phyloP scores from a whole-genome alignment of 2,797 vertebrate species.

The Falco novaeseelandiae region DNA sequence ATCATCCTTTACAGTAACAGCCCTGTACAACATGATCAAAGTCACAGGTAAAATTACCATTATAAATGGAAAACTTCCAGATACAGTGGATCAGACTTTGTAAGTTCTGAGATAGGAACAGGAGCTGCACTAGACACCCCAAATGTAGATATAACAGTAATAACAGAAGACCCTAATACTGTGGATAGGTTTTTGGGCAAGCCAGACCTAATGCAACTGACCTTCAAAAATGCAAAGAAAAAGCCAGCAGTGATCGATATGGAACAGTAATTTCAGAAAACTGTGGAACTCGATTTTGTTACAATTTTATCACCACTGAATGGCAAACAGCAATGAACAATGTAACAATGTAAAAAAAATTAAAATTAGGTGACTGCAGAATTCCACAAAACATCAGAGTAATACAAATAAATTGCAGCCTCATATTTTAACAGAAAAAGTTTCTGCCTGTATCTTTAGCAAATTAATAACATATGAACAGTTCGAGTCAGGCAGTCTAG shows the following conservation, averaged over 20 bases:
- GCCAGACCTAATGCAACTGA: not conserved
- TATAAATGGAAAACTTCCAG: not conserved
- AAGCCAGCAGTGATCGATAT: not conserved
- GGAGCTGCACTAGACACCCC: not conserved
- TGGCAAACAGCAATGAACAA: not conserved
- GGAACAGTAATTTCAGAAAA: not conserved
- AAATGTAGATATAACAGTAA: not conserved
- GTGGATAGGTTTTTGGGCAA: not conserved
- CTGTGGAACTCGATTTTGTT: not conserved
- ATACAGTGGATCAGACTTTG: not conserved
- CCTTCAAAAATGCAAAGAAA: constrained; percentile 31
- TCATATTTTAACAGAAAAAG: constrained; percentile 23
- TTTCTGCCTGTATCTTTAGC: constrained; percentile 22
- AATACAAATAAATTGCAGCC: not conserved
- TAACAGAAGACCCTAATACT: not conserved
- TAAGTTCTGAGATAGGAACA: not conserved
- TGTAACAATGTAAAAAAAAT: not conserved
- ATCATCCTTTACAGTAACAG: not conserved
- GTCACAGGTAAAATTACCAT: not conserved
- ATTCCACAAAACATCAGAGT: not conserved
- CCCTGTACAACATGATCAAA: not conserved
- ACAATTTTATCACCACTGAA: not conserved
- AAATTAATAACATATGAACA: constrained; percentile 46
- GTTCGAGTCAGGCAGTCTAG: not conserved
- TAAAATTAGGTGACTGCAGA: not conserved